Conservation (phyloP, 2,797 vertebrate genomes). For the Cyclura pinguis region DNA sequence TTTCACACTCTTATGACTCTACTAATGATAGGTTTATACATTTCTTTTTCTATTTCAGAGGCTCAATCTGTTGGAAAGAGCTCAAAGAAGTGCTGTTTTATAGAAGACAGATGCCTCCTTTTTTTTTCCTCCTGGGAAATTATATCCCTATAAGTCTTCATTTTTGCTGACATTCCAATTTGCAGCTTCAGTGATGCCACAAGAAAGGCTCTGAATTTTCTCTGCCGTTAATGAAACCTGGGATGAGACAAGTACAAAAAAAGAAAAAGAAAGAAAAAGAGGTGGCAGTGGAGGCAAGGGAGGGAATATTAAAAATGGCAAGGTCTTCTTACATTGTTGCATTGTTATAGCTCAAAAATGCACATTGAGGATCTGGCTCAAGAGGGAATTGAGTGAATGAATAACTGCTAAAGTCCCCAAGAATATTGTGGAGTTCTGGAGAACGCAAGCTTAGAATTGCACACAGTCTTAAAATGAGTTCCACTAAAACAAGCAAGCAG, state of each 20-base stretch:
- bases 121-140: constrained; percentile 21
- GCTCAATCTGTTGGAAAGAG: constrained; percentile 3
- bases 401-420: background rate
- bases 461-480: background rate
- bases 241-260: constrained; percentile 14
- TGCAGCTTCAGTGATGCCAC: constrained; percentile 29
- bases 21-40: constrained; percentile 1
- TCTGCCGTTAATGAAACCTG: constrained; percentile 29
- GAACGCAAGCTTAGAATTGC: background rate
- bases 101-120: constrained; percentile 19
- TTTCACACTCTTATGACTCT: background rate
- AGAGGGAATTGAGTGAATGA: background rate
- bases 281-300: too few relatives aligned
- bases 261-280: background rate
- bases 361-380: background rate
- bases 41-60: background rate
- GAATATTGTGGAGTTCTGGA: background rate
- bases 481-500: background rate
- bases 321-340: background rate
- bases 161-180: constrained; percentile 48
- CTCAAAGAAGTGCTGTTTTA: constrained; percentile 16
- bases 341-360: background rate
- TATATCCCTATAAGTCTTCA: constrained; percentile 35
- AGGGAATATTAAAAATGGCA: background rate
- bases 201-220: constrained; percentile 18